phyloP scores from a whole-genome alignment of 2,888 invertebrate genomes.

The Microctonus brassicae region DNA sequence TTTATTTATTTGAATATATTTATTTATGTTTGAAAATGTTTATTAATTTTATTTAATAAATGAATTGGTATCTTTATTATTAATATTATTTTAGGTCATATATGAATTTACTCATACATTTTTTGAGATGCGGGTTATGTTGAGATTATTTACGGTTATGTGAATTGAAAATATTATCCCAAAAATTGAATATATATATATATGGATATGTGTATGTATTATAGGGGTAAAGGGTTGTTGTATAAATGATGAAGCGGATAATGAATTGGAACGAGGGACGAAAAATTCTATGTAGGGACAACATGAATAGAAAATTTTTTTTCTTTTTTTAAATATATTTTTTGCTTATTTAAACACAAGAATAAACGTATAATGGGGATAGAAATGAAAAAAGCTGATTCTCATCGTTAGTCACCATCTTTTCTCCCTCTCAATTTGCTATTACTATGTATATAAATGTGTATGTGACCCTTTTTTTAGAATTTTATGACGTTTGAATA shows the following conservation, averaged over 20 bases:
- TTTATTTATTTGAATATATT: background rate
- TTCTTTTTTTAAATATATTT: conserved; percentile 11
- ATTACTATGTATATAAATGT: background rate
- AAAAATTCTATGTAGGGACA: conserved; percentile 4
- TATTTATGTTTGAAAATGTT: too few relatives aligned
- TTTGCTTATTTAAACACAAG: conserved; percentile 8
- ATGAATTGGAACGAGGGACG: conserved; percentile 33
- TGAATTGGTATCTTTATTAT: background rate
- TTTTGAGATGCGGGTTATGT: background rate
- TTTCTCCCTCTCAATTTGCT: background rate
- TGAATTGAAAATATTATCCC: background rate
- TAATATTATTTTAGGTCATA: background rate
- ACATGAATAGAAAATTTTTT: conserved; percentile 18
- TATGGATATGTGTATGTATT: conserved; percentile 1
- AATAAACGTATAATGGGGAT: background rate
- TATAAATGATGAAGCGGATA: conserved; percentile 34
- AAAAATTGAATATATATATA: background rate
- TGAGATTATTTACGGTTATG: conserved; percentile 16
- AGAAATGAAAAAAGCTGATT: background rate
- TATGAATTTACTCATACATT: background rate
- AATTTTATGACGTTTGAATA: background rate
- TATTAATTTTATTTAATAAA: too few relatives aligned
- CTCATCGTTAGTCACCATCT: conserved; percentile 8
- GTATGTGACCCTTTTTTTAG: background rate
- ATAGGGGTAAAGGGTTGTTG: background rate